Base-by-base conservation (phyloP, 1,140 invertebrate species). In the Aphidius gifuensis region DNA sequence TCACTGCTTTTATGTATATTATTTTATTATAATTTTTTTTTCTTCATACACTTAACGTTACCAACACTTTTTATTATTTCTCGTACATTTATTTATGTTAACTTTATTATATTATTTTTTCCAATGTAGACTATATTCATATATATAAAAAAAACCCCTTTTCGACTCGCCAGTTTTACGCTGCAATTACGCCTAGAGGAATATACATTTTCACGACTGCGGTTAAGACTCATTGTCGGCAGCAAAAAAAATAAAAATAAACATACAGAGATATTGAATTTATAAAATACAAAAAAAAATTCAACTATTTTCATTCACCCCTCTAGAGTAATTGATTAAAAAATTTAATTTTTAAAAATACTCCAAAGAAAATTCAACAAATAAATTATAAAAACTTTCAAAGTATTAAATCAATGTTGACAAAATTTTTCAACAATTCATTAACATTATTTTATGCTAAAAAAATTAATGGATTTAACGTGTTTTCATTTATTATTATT, bases 81-180 rank as follows among this genome's bases (percentile, higher is more conserved):
- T 43, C 1, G 40, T 51, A 46, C 57, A 54, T 32, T 3, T 32
- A 32, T 4, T 5, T 21, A 5, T 46, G 32, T 49, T 49, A 11
- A n/a, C 42, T 23, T 38, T 49, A 21, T 32, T 51, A 55, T 40
- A 9, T 43, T n/a, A 38, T 8, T 43, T 40, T 40, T 39, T 38
- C 43, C 38, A 55, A 55, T 40, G 53, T 11, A 55, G 43, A 55
- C 38, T 11, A 38, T 39, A 39, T 38, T 9, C 56, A 46, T 50
- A 9, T 44, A 51, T 44, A 61, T 61, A 61, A 6, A 32, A 32
- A 32, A 32, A 32, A 32, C 59, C 50, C 62, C 58, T 64, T 60
- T 60, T 64, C 62, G 62, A 64, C 62, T 64, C 58, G 62, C 62
- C 58, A 53, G 58, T 60, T 64, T 64, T 55, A 59, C 62, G 62